Evolutionary conservation across 2,888 invertebrate species (phyloP), one percentile per base, ranked within the genome.

Genomic region (Agriopis leucophaearia): DNA sequence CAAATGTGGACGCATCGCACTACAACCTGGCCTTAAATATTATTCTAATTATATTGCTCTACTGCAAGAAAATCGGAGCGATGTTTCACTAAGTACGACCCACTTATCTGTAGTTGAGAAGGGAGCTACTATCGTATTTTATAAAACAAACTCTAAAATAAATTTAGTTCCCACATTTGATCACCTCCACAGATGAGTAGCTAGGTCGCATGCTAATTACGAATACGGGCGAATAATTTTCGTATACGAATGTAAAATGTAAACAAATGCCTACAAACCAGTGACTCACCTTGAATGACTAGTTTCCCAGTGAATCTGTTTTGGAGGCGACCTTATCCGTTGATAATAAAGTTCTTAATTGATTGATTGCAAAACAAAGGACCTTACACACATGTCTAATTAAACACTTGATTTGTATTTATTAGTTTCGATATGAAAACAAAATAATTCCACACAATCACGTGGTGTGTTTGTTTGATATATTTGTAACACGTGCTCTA

Each of bases 251-350:
- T 70, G 66, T 69, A 55, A 40, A 55, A 55, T 55, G 55, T 55
- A 73, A 73, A 69, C 69, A 71, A 62, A 57, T 66, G 64, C 47
- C 48, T 64, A 69, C 40, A 44, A 55, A n/a, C 45, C 38, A 35
- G 59, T 72, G 72, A 72, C 65, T 74, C 67, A 71, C 59, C 59
- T 69, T 69, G 72, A 69, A 64, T 64, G 60, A 60, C 52, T 65
- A n/a, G 65, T 69, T 69, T 59, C 36, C 45, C 1, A 42, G 15
- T 40, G 6, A 61, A 56, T 58, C 38, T n/a, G 42, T 38, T 59
- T 58, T 15, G 9, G 12, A 8, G 8, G 64, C 57, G 63, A 72
- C 69, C 60, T 58, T 72, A 66, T 64, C 16, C 18, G 16, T 57
- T 47, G 48, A 64, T 27, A 52, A 68, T 55, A 69, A 47, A 60